Evolutionary conservation across 2,888 invertebrate genomes (phyloP), one percentile per base, ranked within the genome.

Genomic region (Callimorpha dominula): DNA sequence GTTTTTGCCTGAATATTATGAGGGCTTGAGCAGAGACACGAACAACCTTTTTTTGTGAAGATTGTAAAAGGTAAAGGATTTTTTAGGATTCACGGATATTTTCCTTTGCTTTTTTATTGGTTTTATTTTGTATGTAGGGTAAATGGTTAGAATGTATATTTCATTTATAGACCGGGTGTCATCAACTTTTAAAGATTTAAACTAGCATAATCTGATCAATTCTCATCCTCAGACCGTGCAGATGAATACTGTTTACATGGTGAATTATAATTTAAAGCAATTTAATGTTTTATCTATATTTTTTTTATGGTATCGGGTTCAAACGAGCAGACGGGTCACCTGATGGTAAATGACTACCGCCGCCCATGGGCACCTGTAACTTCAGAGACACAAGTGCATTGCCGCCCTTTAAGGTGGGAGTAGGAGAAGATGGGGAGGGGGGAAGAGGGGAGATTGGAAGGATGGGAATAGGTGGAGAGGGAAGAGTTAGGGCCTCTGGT

Each of bases 1-100:
- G 83, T 81, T 85, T 85, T 85, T 80, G 73, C 63, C 63, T 66
- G 69, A 81, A 83, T 81, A 81, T 83, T 81, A 80, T 80, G 77
- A 80, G 68, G 68, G 71, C 76, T 42, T 78, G 72, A 73, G 73
- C 65, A 74, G 68, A 77, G 73, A 80, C 79, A 78, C 74, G 78
- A 75, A 77, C 81, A 83, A 82, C 78, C 80, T 81, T 83, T 80
- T 83, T 84, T 65, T 83, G 75, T 75, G 71, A 66, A 78, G 79
- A 79, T 79, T 80, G 77, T 81, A 67, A 78, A 78, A 82, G 80
- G 84, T 81, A 81, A 80, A 78, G 77, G 76, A 81, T 81, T 83
- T 31, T 80, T 83, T 77, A 79, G 77, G 79, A 75, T 76, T 76
- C 77, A 74, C 71, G 75, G 76, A 74, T 81, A 81, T 84, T 80